phyloP scores from a whole-genome alignment of 2,797 vertebrate genomes.

The Amblyraja radiata region DNA sequence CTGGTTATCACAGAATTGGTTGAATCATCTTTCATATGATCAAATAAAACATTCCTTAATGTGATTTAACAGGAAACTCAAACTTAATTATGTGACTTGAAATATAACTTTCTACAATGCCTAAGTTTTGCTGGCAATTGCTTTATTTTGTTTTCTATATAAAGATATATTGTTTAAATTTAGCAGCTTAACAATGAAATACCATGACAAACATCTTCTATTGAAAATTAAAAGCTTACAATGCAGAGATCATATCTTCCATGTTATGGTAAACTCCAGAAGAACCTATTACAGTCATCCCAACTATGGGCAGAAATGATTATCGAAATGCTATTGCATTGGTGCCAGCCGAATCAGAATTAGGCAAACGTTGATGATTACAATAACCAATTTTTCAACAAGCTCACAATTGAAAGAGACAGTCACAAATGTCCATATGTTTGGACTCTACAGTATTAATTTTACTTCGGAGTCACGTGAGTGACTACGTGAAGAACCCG shows the following conservation, averaged over 20 bases:
- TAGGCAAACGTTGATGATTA: constrained; percentile 13
- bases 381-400: background rate
- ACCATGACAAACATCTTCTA: background rate
- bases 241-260: background rate
- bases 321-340: background rate
- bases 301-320: background rate
- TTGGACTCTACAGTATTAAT: background rate
- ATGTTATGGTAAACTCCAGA: background rate
- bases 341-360: background rate
- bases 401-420: background rate
- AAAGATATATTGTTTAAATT: background rate
- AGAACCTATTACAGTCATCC: background rate
- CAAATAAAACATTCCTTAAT: background rate
- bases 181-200: background rate
- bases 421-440: background rate
- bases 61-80: background rate
- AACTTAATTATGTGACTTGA: constrained; percentile 29
- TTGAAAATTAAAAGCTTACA: constrained; percentile 17
- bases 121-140: background rate
- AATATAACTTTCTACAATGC: background rate
- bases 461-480: too few relatives aligned
- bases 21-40: background rate
- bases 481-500: too few relatives aligned
- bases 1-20: background rate
- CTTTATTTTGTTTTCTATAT: too few relatives aligned